These are phyloP conservation scores for Trichogramma evanescens DNA, from an alignment of 2,888 invertebrate species.

Conservation along the genomic window DNA sequence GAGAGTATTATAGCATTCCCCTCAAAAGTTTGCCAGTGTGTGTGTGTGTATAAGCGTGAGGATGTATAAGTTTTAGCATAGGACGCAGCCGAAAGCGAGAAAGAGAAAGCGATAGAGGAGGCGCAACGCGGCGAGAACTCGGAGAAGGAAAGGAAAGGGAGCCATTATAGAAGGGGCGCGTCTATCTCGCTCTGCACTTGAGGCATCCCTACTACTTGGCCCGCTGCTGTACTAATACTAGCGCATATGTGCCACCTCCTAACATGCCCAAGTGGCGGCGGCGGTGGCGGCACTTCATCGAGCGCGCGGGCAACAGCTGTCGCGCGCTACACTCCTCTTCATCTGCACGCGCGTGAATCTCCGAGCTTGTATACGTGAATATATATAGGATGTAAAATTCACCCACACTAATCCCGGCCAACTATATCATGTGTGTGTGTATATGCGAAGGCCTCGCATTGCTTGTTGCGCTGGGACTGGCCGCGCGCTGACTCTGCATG, in stretches of 20 bases:
- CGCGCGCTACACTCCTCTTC: background rate
- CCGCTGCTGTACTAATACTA: too few relatives aligned
- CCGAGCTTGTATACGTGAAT: background rate
- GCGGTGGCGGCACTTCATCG: background rate
- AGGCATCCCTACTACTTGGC: background rate
- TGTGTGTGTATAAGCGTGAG: too few relatives aligned
- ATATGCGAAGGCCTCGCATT: background rate
- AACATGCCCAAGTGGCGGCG: background rate
- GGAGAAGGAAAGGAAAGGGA: constrained; percentile 47
- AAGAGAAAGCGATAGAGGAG: constrained; percentile 23
- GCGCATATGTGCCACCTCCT: constrained; percentile 26
- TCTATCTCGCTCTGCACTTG: constrained; percentile 48
- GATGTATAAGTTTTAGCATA: too few relatives aligned
- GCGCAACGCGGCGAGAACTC: constrained; percentile 23
- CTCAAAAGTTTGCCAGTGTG: too few relatives aligned
- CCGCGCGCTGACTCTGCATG: too few relatives aligned
- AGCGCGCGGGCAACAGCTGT: too few relatives aligned
- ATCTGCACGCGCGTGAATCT: background rate
- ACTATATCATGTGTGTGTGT: background rate
- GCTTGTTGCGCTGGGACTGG: too few relatives aligned
- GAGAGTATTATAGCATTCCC: too few relatives aligned
- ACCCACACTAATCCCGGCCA: too few relatives aligned
- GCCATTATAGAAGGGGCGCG: constrained; percentile 50
- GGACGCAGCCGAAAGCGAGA: constrained; percentile 22
- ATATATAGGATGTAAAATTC: too few relatives aligned